Evolutionary conservation across 2,113 vertebrate genomes (phyloP).

Genomic region (Plecotus auritus): DNA sequence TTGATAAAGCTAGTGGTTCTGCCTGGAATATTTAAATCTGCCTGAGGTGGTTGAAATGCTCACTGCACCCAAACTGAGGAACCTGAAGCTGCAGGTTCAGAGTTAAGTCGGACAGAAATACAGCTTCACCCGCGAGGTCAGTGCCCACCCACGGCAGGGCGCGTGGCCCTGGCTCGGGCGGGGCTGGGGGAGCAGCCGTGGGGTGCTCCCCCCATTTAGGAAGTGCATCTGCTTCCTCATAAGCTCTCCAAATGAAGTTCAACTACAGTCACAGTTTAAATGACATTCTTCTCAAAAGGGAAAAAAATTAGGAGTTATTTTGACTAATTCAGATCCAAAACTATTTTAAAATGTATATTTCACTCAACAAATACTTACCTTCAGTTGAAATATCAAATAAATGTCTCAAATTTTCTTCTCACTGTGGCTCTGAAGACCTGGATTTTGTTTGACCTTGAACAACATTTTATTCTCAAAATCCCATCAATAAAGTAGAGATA

Average conservation of each 20-base stretch:
- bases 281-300: constrained; percentile 4
- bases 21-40: background rate
- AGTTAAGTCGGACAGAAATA: background rate
- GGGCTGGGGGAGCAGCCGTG: fast-evolving
- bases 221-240: background rate
- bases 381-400: constrained; percentile 33
- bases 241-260: background rate
- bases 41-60: background rate
- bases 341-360: constrained; percentile 19
- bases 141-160: fast-evolving
- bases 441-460: constrained; percentile 63
- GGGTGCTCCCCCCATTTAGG: background rate
- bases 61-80: background rate
- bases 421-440: background rate
- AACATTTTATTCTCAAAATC: constrained; percentile 55
- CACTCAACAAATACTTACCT: constrained; percentile 52
- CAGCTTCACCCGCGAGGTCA: background rate
- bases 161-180: fast-evolving
- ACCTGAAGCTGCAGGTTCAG: background rate
- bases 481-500: constrained; percentile 59
- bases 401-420: constrained; percentile 15
- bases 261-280: background rate
- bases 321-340: constrained; percentile 32
- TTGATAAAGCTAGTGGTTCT: constrained; percentile 10
- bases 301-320: background rate